Base-by-base conservation (phyloP, 2,113 vertebrate genomes). In the Aleadryas rufinucha region DNA sequence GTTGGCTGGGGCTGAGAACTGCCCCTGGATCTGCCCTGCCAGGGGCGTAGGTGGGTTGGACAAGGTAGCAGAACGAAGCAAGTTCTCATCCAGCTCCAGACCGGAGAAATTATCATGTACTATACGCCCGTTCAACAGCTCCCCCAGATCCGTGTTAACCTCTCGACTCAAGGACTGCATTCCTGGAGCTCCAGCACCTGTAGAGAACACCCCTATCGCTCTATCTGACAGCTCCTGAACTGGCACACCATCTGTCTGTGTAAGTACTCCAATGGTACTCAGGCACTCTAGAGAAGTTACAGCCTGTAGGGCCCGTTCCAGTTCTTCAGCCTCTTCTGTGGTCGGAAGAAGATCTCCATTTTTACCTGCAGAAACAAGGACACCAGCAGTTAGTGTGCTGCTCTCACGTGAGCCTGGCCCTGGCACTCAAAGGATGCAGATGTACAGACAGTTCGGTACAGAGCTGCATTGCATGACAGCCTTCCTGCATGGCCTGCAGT, bases 271-370 rank as follows among this genome's bases (percentile, higher is more conserved):
- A 95, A 99, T 99, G 88, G 99, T 99, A 96, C 99, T 99, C 97
- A 99, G 98, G 98, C 99, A 99, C 98, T 99, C 99, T 85, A 99
- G 98, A 71, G 99, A 99, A 83, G 99, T 99, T 96, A 99, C 99
- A 63, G 99, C 99, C 97, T 99, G 99, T 86, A 99, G 98, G 35
- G 99, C 99, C 77, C 99, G 98, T 90, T 99, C 99, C 94, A 99
- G 98, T 96, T 99, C 99, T 96, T 99, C 99, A 4, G 99, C 99
- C 97, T 99, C 99, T 98, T 99, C 99, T 9, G 99, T 99, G 28
- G 99, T 99, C 1, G 99, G 99, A 84, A 99, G 98, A 74, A 99
- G 98, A 92, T 99, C 99, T 86, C 99, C 99, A 13, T 99, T 99
- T 97, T 99, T 99, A 97, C 99, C 99, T 99, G 92, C 49, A 96